Base-by-base conservation (phyloP, 2,113 vertebrate genomes). In the Tursiops truncatus region DNA sequence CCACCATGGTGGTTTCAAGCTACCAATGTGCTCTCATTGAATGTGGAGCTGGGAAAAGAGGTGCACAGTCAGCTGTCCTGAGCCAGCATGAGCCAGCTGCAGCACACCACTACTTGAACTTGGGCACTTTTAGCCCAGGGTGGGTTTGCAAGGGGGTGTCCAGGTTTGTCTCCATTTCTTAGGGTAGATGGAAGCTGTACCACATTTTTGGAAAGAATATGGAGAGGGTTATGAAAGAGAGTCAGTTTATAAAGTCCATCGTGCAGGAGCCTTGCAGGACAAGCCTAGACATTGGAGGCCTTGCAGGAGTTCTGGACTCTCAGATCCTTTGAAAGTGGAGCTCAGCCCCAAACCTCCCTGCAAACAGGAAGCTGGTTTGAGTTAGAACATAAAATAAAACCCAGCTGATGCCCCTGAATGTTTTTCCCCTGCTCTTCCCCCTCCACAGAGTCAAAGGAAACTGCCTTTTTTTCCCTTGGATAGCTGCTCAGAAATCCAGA, bases 371-470 rank as follows among this genome's bases (percentile, higher is more conserved):
- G 87, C 96, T 97, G 97, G 92, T 97, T 97, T 97, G 96, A 96
- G 83, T 97, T 97, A 97, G 96, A 96, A 97, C 97, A 96, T 96
- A 97, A 98, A 98, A 98, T 98, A 98, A 97, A 97, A 98, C 96
- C 92, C 97, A 97, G 96, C 97, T 97, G 96, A 98, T 97, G 90
- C 94, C 95, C 96, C 92, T 88, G 81, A 94, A 87, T 97, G 95
- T 97, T 97, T 91, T 97, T 77, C 68, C 86, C 85, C 65, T 96
- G 74, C 83, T 94, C 90, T 81, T 92, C 89, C 94, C 80, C 25
- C 53, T 97, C 87, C 60, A 62, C 47, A 95, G 79, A 94, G 83
- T 92, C 92, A 97, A 94, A 97, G 97, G 97, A 98, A 98, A 98
- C 89, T 92, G 87, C 85, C 25, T 63, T 74, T 63, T 10, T 62